Conservation (phyloP, 2,113 vertebrate genomes). For the Erpornis zantholeuca region DNA sequence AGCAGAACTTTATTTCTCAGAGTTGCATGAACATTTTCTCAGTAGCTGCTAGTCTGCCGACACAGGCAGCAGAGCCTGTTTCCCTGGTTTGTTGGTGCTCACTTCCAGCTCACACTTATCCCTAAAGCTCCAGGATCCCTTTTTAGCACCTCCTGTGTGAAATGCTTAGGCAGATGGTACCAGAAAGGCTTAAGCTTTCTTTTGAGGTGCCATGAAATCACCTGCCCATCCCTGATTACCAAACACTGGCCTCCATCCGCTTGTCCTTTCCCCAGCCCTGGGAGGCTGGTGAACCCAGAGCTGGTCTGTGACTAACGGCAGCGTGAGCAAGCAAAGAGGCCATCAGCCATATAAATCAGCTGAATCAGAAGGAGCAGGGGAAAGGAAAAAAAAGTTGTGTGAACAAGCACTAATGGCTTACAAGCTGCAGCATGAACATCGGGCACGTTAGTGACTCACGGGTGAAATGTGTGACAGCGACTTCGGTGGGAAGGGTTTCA, state of each 20-base stretch:
- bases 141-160: background rate
- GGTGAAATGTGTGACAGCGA: background rate
- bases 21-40: background rate
- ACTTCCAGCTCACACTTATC: background rate
- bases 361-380: constrained; percentile 39
- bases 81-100: background rate
- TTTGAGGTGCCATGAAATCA: background rate
- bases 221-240: background rate
- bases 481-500: background rate
- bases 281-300: background rate
- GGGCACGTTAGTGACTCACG: constrained; percentile 1
- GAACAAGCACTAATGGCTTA: background rate
- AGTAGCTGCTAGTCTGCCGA: background rate
- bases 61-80: background rate
- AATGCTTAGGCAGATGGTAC: background rate
- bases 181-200: background rate
- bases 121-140: background rate
- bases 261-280: background rate
- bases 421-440: background rate
- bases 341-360: background rate
- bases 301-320: background rate
- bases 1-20: background rate
- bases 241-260: background rate
- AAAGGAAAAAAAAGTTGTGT: background rate
- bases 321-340: background rate